Base-by-base conservation (phyloP, 2,888 invertebrate species). In the Panorpa germanica region DNA sequence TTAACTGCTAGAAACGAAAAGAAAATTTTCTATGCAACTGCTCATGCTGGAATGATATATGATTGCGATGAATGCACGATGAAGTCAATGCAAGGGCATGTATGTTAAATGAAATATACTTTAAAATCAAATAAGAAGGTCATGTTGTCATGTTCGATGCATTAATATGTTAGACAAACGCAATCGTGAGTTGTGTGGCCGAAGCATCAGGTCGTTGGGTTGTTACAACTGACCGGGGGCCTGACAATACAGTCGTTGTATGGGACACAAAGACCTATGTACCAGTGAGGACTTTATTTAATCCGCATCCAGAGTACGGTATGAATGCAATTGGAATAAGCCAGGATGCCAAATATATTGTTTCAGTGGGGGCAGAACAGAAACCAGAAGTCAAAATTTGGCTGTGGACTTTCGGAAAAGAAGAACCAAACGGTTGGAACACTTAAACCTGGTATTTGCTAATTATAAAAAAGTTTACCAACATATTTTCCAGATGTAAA, bases 1-100 rank as follows among this genome's bases (percentile, higher is more conserved):
- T 41, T 65, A 34, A 59, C 57, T 2, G 51, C 47, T 12, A 45
- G 47, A 11, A 44, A 45, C 17, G 46, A 53, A 13, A 46, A 49
- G 25, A 38, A 55, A 12, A 49, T 67, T 22, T 58, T 60, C 40
- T 66, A 62, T 38, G 50, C 59, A 2, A 57, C 59, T 39, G 53
- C 59, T 2, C 63, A 68, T 41, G 48, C 54, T 4, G 56, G 54
- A 1, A 49, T 66, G 11, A 38, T 67, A 12, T 65, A 62, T 38
- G 53, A 66, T 45, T 61, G 59, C 39, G 45, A 45, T 16, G 45
- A 45, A n/a, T 60, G 57, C 31, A 41, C 49, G 29, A 59, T 61
- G 47, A 45, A 43, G 29, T 50, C 59, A 37, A 49, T 68, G 17
- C 61, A 61, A 40, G 66, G 65, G 33, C 68, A 68, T 43, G 66